phyloP scores from a whole-genome alignment of 2,888 invertebrate species.

The Globia sparganii region DNA sequence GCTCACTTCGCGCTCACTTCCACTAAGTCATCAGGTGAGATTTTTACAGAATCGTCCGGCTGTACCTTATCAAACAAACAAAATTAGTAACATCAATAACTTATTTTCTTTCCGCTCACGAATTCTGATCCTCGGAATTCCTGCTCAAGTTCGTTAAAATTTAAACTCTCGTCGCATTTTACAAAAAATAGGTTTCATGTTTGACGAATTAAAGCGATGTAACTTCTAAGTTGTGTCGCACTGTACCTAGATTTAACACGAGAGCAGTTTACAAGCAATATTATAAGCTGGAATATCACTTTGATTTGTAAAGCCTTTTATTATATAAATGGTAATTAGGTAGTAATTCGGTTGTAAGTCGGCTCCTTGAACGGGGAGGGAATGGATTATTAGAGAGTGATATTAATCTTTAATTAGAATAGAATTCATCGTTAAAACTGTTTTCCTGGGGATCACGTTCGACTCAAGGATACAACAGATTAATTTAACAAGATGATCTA shows the following conservation, averaged over 20 bases:
- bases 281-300: constrained; percentile 1
- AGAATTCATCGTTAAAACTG: too few relatives aligned
- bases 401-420: too few relatives aligned
- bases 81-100: not conserved
- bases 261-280: not conserved
- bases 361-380: not conserved
- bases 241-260: not conserved
- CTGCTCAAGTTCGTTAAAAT: not conserved
- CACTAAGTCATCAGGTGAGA: too few relatives aligned
- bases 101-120: not conserved
- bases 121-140: not conserved
- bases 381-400: not conserved
- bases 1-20: too few relatives aligned
- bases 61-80: not conserved
- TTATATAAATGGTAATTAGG: not conserved
- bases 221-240: not conserved
- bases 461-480: too few relatives aligned
- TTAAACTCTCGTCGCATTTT: not conserved
- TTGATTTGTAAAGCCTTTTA: constrained; percentile 7
- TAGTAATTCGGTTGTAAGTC: not conserved
- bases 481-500: too few relatives aligned
- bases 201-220: not conserved
- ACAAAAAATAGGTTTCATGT: too few relatives aligned
- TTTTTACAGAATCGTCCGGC: too few relatives aligned
- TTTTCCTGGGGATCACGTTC: too few relatives aligned